Base-by-base conservation (phyloP, 2,113 vertebrate genomes). In the Camarhynchus parvulus region DNA sequence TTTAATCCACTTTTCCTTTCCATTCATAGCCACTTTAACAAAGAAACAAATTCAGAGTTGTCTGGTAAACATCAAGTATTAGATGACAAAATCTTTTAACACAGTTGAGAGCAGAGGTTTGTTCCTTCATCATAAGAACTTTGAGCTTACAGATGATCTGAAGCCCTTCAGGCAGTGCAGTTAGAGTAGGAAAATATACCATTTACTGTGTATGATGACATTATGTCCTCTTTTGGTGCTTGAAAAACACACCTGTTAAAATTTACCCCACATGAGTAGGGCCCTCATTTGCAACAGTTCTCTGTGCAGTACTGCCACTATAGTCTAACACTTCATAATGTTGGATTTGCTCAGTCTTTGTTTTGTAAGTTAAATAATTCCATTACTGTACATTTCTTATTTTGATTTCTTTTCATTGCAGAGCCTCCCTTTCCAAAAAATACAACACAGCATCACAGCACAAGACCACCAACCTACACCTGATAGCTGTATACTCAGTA, bases 381-480 rank as follows among this genome's bases (percentile, higher is more conserved):
- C 56, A 4, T 64, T 49, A 28, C 44, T 41, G 13, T 75, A 33
- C 15, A 0, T 11, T 62, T 86, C 50, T 89, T 67, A 74, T 39
- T 84, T 80, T 61, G 8, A 37, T 68, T 91, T 96, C 4, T 94
- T 77, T 89, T 47, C 94, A 39, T 97, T 96, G 23, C 97, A 99
- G 99, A 99, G 98, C 98, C 99, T 99, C 97, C 99, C 99, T 73
- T 99, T 99, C 98, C 98, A 98, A 98, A 99, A 99, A 98, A 99
- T 99, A 95, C 99, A 98, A 91, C 99, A 99, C 98, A 99, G 98
- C 98, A 99, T 99, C 98, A 99, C 99, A 86, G 98, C 99, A 42
- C 99, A 99, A 98, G 99, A 99, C 97, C 99, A 99, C 97, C 99
- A 99, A 95, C 99, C 99, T 74, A 99, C 99, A 83, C 99, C 99